Evolutionary conservation across 2,888 invertebrate species (phyloP), one percentile per base, ranked within the genome.

Genomic region (Synanthedon andrenaeformis): DNA sequence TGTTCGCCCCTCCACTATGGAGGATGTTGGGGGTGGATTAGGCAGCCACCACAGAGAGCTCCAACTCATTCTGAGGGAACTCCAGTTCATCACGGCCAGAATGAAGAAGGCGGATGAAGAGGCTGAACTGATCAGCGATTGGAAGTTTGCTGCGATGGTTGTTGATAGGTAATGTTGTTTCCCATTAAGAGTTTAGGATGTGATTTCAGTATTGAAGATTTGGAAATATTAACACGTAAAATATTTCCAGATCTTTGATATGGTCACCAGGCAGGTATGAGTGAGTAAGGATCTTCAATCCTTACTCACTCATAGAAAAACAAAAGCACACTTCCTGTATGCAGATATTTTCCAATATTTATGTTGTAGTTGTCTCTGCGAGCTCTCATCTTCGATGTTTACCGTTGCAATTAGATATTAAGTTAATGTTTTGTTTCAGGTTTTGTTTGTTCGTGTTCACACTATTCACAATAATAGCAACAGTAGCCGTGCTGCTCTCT

Each of bases 61-160:
- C 66, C 94, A 95, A 76, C 91, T 94, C 74, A 98, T 98, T 75
- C 90, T 98, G 62, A 92, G 94, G 66, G 98, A 98, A 88, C 89
- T 98, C 65, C 96, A 96, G 86, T 97, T 96, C 88, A 97, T 98
- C 76, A 98, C 98, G 48, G 92, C 93, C 66, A 92, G 96, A 70
- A 96, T 98, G 94, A 94, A 94, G 80, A 96, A 96, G 80, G 94
- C 96, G 54, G 98, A 98, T 74, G 96, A 96, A 70, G 96, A 96
- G 74, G 93, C 94, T 55, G 97, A 97, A 77, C 90, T 96, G 63
- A 96, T 96, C 69, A 96, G 94, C 84, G 98, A 98, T 82, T 98
- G 98, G 98, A 97, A 97, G 82, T 98, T 98, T 80, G 98, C 98
- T 55, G 98, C 97, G 62, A 97, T 98, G 96, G 98, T 98, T 77